phyloP scores from a whole-genome alignment of 2,888 invertebrate genomes.

The Trimorus sp. region DNA sequence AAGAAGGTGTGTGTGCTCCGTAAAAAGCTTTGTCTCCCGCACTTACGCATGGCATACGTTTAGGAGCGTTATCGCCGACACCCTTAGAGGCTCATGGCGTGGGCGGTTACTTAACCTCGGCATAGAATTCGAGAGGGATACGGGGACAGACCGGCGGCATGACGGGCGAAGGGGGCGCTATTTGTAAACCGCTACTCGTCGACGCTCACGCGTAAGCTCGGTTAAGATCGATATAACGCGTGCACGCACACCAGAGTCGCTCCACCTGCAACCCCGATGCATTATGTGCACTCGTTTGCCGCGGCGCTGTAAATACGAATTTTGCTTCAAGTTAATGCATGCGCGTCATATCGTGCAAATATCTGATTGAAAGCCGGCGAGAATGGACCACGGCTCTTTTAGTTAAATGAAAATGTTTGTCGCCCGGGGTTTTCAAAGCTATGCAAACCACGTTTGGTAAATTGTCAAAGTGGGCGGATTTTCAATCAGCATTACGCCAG shows the following conservation, averaged over 20 bases:
- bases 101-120: slow-evolving; percentile 56
- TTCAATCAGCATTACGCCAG: slow-evolving; percentile 36
- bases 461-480: slow-evolving; percentile 33
- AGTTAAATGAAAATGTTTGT: slow-evolving; percentile 51
- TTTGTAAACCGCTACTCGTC: slow-evolving; percentile 69
- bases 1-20: slow-evolving; percentile 40
- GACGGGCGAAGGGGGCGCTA: background rate
- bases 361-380: slow-evolving; percentile 44
- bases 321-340: slow-evolving; percentile 40
- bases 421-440: slow-evolving; percentile 21
- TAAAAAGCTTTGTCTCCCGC: slow-evolving; percentile 59
- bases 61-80: slow-evolving; percentile 58
- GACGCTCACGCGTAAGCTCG: slow-evolving; percentile 72
- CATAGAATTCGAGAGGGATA: slow-evolving; percentile 51
- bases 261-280: slow-evolving; percentile 12
- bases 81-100: slow-evolving; percentile 48
- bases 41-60: slow-evolving; percentile 58
- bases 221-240: slow-evolving; percentile 76
- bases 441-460: slow-evolving; percentile 12
- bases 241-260: slow-evolving; percentile 73
- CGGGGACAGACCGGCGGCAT: slow-evolving; percentile 13
- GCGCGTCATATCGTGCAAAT: slow-evolving; percentile 34
- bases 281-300: slow-evolving; percentile 43
- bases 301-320: slow-evolving; percentile 29
- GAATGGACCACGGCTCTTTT: slow-evolving; percentile 41